Evolutionary conservation across 2,888 invertebrate species (phyloP).

Genomic region (Acleris laterana): DNA sequence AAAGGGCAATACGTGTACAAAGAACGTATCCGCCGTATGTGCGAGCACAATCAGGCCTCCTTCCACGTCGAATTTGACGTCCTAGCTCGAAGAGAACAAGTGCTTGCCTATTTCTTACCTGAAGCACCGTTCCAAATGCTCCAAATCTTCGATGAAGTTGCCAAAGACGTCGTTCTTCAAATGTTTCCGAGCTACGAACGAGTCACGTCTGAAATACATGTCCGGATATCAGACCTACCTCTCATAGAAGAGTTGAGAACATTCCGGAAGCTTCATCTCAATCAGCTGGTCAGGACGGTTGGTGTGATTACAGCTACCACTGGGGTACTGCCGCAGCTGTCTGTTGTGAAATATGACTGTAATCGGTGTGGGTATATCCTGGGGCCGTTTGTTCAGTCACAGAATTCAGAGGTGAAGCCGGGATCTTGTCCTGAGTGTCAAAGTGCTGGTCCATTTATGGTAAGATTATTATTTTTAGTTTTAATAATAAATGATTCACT

Average conservation of each 20-base stretch:
- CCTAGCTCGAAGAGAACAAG: conserved; percentile 95
- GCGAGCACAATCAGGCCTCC: conserved; percentile 94
- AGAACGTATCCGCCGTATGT: conserved; percentile 97
- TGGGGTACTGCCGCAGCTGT: conserved; percentile 97
- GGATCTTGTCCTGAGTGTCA: conserved; percentile 99
- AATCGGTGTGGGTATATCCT: conserved; percentile 96
- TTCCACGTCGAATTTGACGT: conserved; percentile 97
- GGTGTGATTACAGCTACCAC: conserved; percentile 99
- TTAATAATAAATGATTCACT: too few relatives aligned
- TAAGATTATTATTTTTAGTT: too few relatives aligned
- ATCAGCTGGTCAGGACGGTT: conserved; percentile 93
- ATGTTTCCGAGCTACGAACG: conserved; percentile 98
- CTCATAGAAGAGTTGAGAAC: conserved; percentile 97
- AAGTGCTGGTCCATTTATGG: conserved; percentile 96
- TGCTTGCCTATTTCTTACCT: conserved; percentile 97
- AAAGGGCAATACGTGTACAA: conserved; percentile 95
- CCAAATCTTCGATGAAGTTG: conserved; percentile 97
- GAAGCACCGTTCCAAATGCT: conserved; percentile 99
- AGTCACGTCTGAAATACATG: conserved; percentile 96
- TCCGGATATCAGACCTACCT: conserved; percentile 97
- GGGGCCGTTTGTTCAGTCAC: conserved; percentile 98
- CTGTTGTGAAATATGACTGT: conserved; percentile 98
- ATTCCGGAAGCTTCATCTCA: conserved; percentile 94
- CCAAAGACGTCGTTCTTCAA: conserved; percentile 95
- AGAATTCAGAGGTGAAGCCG: conserved; percentile 96